Conservation (phyloP, 2,113 vertebrate genomes). For the Zosterops pallidus region DNA sequence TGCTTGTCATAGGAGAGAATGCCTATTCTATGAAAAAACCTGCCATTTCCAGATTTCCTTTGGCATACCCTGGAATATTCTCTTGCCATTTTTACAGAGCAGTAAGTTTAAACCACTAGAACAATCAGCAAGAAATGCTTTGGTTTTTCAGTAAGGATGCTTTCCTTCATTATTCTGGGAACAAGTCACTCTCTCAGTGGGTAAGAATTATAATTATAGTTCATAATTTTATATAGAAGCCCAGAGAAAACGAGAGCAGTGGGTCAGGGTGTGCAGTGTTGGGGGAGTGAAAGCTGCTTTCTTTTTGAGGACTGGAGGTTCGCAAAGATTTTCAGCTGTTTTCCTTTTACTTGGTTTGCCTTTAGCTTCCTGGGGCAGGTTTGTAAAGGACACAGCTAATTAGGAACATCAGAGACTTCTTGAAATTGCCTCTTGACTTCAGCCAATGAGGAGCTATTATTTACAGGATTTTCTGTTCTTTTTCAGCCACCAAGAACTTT, state of each 20-base stretch:
- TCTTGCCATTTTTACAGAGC: neutral
- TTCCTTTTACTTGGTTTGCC: neutral
- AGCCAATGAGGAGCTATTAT: neutral
- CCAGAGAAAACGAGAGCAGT: neutral
- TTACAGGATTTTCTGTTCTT: neutral
- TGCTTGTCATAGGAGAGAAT: neutral
- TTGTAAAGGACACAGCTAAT: conserved; percentile 21
- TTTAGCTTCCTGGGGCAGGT: neutral
- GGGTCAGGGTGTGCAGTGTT: neutral
- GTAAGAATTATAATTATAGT: neutral
- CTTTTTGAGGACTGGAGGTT: neutral
- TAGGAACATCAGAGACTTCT: neutral
- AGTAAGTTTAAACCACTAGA: neutral
- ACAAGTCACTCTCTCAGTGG: neutral
- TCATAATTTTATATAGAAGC: neutral
- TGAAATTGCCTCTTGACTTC: neutral
- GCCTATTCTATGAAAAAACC: neutral
- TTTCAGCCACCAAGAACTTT: neutral
- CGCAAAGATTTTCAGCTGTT: neutral
- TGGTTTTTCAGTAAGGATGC: neutral
- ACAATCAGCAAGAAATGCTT: neutral
- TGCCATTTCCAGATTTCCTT: neutral
- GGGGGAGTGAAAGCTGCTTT: neutral
- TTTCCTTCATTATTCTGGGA: neutral
- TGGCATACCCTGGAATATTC: neutral